Conservation (phyloP, 2,113 vertebrate genomes). For the Numenius arquata region DNA sequence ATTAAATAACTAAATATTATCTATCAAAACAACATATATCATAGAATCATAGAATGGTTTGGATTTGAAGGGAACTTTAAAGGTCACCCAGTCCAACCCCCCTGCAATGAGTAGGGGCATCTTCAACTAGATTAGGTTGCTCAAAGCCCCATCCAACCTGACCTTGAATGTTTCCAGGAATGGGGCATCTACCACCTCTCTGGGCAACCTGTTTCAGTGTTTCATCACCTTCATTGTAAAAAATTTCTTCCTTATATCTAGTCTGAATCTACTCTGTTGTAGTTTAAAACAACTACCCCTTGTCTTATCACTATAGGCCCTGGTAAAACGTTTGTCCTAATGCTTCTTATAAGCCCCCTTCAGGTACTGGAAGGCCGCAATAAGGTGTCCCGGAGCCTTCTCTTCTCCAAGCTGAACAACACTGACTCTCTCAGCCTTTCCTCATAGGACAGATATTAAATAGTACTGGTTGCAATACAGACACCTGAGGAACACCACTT, state of each 20-base stretch:
- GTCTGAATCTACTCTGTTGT: not conserved
- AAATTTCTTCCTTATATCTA: not conserved
- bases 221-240: accelerated
- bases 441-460: not conserved
- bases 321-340: not conserved
- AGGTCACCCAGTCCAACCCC: not conserved
- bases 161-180: not conserved
- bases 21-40: not conserved
- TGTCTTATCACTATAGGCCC: not conserved
- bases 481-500: not conserved
- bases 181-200: not conserved
- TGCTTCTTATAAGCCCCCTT: not conserved
- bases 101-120: no score
- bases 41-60: not conserved
- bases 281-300: not conserved
- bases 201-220: not conserved
- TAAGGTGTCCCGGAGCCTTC: not conserved
- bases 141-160: not conserved
- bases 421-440: not conserved
- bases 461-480: not conserved
- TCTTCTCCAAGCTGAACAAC: not conserved
- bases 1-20: not conserved
- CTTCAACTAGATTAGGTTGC: not conserved
- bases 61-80: not conserved
- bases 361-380: not conserved